These are phyloP conservation scores for Arge pagana DNA, from an alignment of 2,888 invertebrate species.

Conservation along the genomic window DNA sequence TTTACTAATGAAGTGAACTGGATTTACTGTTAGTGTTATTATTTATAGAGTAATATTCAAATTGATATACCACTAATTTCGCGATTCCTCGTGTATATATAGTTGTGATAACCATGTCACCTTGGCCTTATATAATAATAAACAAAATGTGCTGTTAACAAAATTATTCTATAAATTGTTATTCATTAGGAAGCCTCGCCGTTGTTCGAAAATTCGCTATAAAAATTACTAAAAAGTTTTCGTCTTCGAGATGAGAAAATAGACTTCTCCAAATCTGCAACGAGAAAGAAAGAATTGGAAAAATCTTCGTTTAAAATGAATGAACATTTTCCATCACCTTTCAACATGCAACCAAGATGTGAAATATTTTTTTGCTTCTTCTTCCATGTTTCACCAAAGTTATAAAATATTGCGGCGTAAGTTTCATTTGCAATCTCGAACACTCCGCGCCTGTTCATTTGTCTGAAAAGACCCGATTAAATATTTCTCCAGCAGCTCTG, in stretches of 20 bases:
- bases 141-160: slow-evolving; percentile 19
- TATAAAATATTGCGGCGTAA: slow-evolving; percentile 14
- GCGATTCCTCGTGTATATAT: too few species aligned
- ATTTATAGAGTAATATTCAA: too few species aligned
- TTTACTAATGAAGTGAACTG: too few species aligned
- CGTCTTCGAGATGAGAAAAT: slow-evolving; percentile 1
- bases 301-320: not conserved
- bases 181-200: not conserved
- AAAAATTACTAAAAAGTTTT: slow-evolving; percentile 7
- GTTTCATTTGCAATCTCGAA: slow-evolving; percentile 8
- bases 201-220: not conserved
- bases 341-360: slow-evolving; percentile 7
- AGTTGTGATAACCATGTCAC: slow-evolving; percentile 7
- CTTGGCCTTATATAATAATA: slow-evolving; percentile 20
- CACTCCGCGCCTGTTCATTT: slow-evolving; percentile 7
- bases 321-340: slow-evolving; percentile 5
- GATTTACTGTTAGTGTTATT: too few species aligned
- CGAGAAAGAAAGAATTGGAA: not conserved
- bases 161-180: not conserved
- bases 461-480: slow-evolving; percentile 1
- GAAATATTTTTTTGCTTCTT: slow-evolving; percentile 10
- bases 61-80: too few species aligned
- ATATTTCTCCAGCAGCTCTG: too few species aligned
- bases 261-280: slow-evolving; percentile 9
- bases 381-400: slow-evolving; percentile 11